Conservation (phyloP, 2,113 vertebrate species). For the Salvelinus alpinus region DNA sequence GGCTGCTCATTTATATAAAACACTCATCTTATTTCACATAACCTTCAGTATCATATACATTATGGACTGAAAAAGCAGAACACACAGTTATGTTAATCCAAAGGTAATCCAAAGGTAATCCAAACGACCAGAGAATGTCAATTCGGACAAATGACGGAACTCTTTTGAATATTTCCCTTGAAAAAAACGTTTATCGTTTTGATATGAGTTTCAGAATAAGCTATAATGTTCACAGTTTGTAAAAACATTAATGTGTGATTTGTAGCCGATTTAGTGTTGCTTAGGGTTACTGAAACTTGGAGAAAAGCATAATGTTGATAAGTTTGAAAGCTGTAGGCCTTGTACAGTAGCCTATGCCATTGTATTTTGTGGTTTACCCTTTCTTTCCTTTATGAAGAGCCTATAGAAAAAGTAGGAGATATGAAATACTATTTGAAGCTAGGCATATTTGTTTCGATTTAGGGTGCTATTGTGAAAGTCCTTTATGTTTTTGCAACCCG, state of each 20-base stretch:
- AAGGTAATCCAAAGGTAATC: too few species aligned
- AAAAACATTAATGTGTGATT: background rate
- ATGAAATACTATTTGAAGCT: background rate
- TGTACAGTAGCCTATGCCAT: background rate
- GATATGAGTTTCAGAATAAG: background rate
- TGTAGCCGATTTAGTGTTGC: background rate
- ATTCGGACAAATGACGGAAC: too few species aligned
- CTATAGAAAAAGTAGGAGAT: background rate
- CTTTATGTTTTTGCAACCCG: background rate
- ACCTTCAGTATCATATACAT: background rate
- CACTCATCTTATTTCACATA: too few species aligned
- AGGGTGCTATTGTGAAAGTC: background rate
- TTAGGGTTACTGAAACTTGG: background rate
- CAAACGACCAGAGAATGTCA: too few species aligned
- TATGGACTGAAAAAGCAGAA: background rate
- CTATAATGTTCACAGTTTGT: background rate
- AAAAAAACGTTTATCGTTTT: too few species aligned
- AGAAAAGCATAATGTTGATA: slow-evolving; percentile 8
- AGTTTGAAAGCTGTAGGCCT: slow-evolving; percentile 5
- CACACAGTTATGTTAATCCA: too few species aligned
- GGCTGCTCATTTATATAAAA: background rate
- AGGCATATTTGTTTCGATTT: background rate
- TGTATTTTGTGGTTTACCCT: background rate
- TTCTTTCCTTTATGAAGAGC: background rate
- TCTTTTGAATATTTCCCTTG: too few species aligned